Percentiles rank a stretch among this genome's conserved stretches.
Evolutionary conservation across 2,888 invertebrate genomes (phyloP).

Genomic region (Idaea straminata): DNA sequence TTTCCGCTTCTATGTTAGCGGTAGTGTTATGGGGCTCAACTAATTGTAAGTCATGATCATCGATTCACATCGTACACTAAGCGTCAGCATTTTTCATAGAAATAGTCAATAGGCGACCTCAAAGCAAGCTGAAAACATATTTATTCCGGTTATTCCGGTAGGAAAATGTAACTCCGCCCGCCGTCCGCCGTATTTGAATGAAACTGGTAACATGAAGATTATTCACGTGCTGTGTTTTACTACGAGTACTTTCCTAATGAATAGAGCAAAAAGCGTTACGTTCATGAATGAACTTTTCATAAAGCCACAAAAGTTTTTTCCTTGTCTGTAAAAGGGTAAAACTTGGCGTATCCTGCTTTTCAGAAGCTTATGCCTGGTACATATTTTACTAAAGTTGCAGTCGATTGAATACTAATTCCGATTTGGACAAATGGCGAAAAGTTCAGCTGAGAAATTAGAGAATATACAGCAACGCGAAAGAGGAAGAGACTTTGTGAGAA

Average conservation of each 20-base stretch:
- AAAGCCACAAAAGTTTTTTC: not conserved
- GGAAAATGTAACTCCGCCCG: no score
- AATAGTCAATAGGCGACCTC: slow-evolving; percentile 24
- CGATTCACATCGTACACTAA: slow-evolving; percentile 23
- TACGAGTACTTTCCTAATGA: slow-evolving; percentile 4
- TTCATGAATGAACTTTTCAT: slow-evolving; percentile 5
- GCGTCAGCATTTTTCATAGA: slow-evolving; percentile 22
- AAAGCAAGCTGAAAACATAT: slow-evolving; percentile 21
- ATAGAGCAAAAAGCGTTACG: not conserved
- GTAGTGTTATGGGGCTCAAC: slow-evolving; percentile 18
- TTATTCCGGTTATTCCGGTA: slow-evolving; percentile 17
- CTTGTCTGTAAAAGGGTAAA: not conserved
- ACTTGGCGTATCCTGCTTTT: not conserved
- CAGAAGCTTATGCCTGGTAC: not conserved
- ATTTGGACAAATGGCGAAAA: no score
- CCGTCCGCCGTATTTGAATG: slow-evolving; percentile 20
- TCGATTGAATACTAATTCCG: no score
- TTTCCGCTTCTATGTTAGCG: slow-evolving; percentile 24
- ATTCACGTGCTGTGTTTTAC: slow-evolving; percentile 7
- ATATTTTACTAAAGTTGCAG: no score
- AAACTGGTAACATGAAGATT: slow-evolving; percentile 14
- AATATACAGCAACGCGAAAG: no score
- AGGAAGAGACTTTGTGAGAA: no score
- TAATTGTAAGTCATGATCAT: slow-evolving; percentile 34
- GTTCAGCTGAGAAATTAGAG: no score